Evolutionary conservation across 2,113 vertebrate genomes (phyloP), one percentile per base, ranked within the genome.

Genomic region (Pygoscelis antarcticus): DNA sequence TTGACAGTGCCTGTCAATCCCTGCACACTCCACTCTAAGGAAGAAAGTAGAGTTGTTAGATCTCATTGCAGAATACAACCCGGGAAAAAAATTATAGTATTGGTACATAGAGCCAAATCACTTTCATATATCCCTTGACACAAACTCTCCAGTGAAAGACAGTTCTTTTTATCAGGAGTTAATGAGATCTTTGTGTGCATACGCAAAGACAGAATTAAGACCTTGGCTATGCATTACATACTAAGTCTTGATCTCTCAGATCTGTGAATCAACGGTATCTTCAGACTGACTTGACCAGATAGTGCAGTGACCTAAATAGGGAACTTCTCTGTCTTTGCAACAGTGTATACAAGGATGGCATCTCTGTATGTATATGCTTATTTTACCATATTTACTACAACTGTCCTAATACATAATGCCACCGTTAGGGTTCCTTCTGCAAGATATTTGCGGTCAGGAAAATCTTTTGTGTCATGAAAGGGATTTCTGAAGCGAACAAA

Each of bases 31-130:
- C 14, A 12, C 51, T 22, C 20, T 16, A 21, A 47, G 61, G 60
- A 57, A 75, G 36, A 62, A 49, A 57, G 26, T 4, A 13, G 62
- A 40, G 15, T 2, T 76, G 6, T 71, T 64, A 22, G 29, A 78
- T 40, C 8, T 66, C 51, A 20, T 8, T 60, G 58, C 15, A 49
- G 60, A 38, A 16, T 38, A 26, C 22, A 74, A 2, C 3, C 44
- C 3, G 0, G 42, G 10, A 1, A 8, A 40, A 79, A 52, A 22
- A 5, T 3, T 11, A 4, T 1, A 1, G 27, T 36, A 25, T 19
- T 21, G 44, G 10, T 25, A 2, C 14, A 6, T 3, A 26, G 12
- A 30, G 10, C 26, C 40, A 23, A 44, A 15, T 3, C 74, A 21
- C 13, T 70, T 46, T 17, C 17, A 20, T 29, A 3, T 9, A 22